Conservation (phyloP, 1,140 invertebrate species). For the Temnothorax nylanderi region DNA sequence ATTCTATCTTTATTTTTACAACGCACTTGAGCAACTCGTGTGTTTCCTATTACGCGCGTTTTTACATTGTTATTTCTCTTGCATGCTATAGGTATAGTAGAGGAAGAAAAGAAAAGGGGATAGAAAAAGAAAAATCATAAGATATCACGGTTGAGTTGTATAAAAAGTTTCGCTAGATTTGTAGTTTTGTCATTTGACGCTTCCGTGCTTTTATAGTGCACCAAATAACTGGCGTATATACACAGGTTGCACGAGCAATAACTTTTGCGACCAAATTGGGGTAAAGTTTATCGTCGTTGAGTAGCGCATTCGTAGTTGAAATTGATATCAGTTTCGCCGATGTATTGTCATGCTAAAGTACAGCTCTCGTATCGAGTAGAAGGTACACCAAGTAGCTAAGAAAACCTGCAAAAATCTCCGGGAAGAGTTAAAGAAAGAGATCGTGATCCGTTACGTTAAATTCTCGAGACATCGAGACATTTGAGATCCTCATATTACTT, state of each 20-base stretch:
- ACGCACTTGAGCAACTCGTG: too few species aligned
- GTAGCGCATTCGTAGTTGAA: constrained; percentile 12
- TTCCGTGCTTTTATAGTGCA: constrained; percentile 3
- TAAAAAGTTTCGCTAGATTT: neutral
- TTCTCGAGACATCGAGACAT: neutral
- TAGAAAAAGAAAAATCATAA: neutral
- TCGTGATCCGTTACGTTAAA: neutral
- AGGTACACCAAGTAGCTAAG: neutral
- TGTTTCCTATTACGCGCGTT: too few species aligned
- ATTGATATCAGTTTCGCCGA: constrained; percentile 21
- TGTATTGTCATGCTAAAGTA: constrained; percentile 63
- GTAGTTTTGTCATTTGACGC: neutral
- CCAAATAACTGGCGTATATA: neutral
- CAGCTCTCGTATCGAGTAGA: neutral
- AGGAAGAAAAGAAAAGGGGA: neutral
- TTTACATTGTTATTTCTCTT: too few species aligned
- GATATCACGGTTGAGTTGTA: neutral
- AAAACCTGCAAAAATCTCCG: neutral
- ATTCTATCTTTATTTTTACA: too few species aligned
- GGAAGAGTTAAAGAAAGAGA: neutral
- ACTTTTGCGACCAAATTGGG: constrained; percentile 41
- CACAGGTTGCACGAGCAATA: constrained; percentile 10
- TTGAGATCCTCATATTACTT: neutral
- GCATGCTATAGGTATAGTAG: too few species aligned
- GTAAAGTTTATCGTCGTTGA: constrained; percentile 45